Evolutionary conservation across 2,797 vertebrate species (phyloP).

Genomic region (Anolis apletophallus): DNA sequence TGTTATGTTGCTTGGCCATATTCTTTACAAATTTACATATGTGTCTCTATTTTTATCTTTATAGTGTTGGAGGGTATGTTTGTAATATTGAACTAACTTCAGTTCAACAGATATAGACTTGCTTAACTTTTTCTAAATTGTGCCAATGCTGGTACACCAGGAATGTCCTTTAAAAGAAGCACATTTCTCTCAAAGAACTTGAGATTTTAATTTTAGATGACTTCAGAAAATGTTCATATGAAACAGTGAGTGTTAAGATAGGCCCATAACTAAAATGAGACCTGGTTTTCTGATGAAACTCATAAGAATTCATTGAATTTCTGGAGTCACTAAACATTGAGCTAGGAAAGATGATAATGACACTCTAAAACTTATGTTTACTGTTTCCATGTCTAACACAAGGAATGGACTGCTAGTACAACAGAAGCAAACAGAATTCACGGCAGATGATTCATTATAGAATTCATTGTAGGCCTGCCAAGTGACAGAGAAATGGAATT

Average conservation of each 20-base stretch:
- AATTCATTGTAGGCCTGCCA: conserved; percentile 25
- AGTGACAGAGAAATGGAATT: conserved; percentile 29
- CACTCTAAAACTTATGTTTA: conserved; percentile 30
- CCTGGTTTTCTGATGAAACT: conserved; percentile 18
- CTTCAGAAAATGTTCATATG: conserved; percentile 18
- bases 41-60: no score
- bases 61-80: neutral
- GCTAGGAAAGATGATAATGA: conserved; percentile 29
- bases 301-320: conserved; percentile 33
- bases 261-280: conserved; percentile 5
- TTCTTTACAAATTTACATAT: neutral
- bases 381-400: conserved; percentile 33
- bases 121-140: neutral
- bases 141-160: neutral
- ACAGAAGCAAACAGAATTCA: conserved; percentile 36
- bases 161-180: neutral
- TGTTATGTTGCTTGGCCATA: neutral
- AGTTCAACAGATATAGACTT: neutral
- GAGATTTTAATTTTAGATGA: conserved; percentile 16
- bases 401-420: conserved; percentile 10
- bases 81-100: neutral
- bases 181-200: neutral
- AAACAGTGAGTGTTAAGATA: conserved; percentile 3
- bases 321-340: conserved; percentile 24
- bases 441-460: conserved; percentile 29